Conservation (phyloP, 2,113 vertebrate genomes). For the Pomatostomus ruficeps region DNA sequence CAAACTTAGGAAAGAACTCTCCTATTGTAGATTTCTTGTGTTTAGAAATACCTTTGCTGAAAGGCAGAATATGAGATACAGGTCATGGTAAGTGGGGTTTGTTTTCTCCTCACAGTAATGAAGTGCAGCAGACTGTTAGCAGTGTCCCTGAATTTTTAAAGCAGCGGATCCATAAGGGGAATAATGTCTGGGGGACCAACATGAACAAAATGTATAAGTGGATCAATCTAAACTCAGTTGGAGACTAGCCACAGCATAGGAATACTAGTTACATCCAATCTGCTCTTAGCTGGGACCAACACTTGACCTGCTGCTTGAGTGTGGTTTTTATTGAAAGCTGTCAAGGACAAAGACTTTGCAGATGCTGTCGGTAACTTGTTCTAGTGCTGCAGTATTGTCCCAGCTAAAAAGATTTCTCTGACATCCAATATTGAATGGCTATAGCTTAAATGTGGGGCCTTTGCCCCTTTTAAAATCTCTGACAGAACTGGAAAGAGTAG, state of each 20-base stretch:
- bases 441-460: not conserved
- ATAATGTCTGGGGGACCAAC: not conserved
- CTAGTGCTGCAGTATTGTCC: not conserved
- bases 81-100: not conserved
- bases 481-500: not conserved
- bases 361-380: not conserved
- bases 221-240: not conserved
- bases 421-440: not conserved
- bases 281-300: not conserved
- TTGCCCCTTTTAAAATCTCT: not conserved
- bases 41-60: not conserved
- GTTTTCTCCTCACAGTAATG: not conserved
- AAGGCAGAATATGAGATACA: not conserved
- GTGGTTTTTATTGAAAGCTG: not conserved
- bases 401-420: not conserved
- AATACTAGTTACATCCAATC: not conserved
- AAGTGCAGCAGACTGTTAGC: not conserved
- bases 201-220: not conserved
- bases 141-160: not conserved
- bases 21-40: not conserved
- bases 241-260: not conserved
- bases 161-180: not conserved
- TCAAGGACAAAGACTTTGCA: not conserved
- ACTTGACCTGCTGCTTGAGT: not conserved
- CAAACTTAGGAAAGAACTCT: not conserved